Evolutionary conservation across 2,797 vertebrate genomes (phyloP).

Genomic region (Manis crassicaudata): DNA sequence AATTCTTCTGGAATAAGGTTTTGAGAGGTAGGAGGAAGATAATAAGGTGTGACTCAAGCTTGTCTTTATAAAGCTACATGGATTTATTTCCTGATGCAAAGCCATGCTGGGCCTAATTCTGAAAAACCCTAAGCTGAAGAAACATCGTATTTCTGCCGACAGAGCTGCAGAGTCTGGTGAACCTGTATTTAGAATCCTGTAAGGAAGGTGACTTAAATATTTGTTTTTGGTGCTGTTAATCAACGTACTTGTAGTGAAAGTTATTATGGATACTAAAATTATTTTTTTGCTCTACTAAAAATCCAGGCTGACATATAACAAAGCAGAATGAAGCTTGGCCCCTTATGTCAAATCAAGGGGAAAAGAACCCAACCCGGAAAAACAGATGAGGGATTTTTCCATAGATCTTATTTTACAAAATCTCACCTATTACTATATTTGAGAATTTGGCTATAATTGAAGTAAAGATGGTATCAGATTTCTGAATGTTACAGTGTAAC

Average conservation of each 20-base stretch:
- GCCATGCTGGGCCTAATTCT: not conserved
- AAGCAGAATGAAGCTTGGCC: constrained; percentile 77
- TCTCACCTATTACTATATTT: constrained; percentile 71
- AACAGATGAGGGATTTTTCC: constrained; percentile 84
- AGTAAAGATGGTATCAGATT: constrained; percentile 69
- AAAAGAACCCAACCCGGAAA: constrained; percentile 76
- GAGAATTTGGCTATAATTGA: constrained; percentile 58
- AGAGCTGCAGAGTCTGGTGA: not conserved
- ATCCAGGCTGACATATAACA: constrained; percentile 67
- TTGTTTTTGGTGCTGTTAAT: constrained; percentile 71
- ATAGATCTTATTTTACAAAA: constrained; percentile 79
- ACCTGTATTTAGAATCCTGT: not conserved
- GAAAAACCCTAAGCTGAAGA: constrained; percentile 21
- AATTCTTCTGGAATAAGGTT: not conserved
- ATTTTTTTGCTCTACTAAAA: constrained; percentile 75
- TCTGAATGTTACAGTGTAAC: constrained; percentile 65
- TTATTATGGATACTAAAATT: constrained; percentile 78
- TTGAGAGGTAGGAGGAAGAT: not conserved
- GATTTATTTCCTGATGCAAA: not conserved
- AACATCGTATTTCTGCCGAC: not conserved
- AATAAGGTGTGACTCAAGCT: not conserved
- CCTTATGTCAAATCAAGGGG: constrained; percentile 64
- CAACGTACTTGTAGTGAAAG: constrained; percentile 74
- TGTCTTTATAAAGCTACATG: not conserved
- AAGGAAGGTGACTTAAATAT: constrained; percentile 62